Base-by-base conservation (phyloP, 1,140 invertebrate genomes). In the Zophobas atratus region DNA sequence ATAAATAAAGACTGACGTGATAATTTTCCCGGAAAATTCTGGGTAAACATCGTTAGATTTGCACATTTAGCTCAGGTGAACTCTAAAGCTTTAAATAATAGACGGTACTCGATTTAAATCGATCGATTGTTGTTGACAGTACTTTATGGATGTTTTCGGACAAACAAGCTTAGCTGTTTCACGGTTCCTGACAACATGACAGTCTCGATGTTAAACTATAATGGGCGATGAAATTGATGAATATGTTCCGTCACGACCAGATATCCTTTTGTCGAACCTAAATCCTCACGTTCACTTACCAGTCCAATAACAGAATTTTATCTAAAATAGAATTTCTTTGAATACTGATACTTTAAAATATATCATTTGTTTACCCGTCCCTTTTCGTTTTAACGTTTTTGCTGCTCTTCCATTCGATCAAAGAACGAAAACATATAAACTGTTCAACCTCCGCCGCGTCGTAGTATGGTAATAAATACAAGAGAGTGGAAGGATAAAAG, bases 231-330 rank as follows among this genome's bases (percentile, higher is more conserved):
- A 67, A 67, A 67, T 67, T 67, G 60, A 67, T 67, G 60, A 67
- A 67, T 67, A 67, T 67, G 60, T 67, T 67, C 60, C 60, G 60
- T 67, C 60, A 67, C 60, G 39, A 67, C 60, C 60, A 67, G 60
- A 67, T 67, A 67, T 67, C 60, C 57, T 67, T 67, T 67, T 48
- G 46, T 33, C 39, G 60, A 67, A 67, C 36, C 35, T 6, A 67
- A 67, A 67, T 67, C 60, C 39, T 8, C 38, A n/a, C 57, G 57
- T 63, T 63, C 57, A 39, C 60, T 67, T 43, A 43, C 36, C 39
- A 67, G 60, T 67, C 43, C 20, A 20, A 51, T 20, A 67, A 67
- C 39, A 67, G 36, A 67, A 67, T 67, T 67, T 67, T 46, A 67
- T 43, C 60, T 2, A 38, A 67, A 67, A 67, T 67, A 41, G 39